phyloP scores from a whole-genome alignment of 2,888 invertebrate genomes.

The Andrena bicolor region DNA sequence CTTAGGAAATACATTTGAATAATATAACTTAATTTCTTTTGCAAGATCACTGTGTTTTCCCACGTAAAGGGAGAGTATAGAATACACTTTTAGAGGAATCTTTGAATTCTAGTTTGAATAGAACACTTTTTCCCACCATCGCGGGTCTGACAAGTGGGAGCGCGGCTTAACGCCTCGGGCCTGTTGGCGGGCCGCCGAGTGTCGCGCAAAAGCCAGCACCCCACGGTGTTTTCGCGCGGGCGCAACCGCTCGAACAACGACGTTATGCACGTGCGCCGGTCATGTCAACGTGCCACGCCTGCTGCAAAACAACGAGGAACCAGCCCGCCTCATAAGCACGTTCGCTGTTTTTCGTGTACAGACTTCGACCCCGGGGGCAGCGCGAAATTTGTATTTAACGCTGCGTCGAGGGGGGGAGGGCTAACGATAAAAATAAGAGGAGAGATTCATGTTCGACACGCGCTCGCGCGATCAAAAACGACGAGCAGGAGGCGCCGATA shows the following conservation, averaged over 20 bases:
- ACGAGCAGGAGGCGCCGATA: conserved; percentile 23
- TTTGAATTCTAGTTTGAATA: background rate
- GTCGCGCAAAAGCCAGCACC: conserved; percentile 1
- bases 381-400: conserved; percentile 48
- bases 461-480: conserved; percentile 38
- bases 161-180: background rate
- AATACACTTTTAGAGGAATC: too few relatives aligned
- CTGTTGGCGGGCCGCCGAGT: background rate
- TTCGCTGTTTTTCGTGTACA: conserved; percentile 27
- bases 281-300: conserved; percentile 30
- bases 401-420: conserved; percentile 11
- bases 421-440: conserved; percentile 11
- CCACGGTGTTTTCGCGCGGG: background rate
- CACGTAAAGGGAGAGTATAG: too few relatives aligned
- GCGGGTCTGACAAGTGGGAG: background rate
- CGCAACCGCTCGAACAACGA: conserved; percentile 1
- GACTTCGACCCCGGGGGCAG: conserved; percentile 8
- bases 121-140: background rate
- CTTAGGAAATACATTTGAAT: too few relatives aligned
- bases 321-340: conserved; percentile 21
- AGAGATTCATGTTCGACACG: conserved; percentile 45
- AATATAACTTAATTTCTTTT: too few relatives aligned
- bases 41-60: too few relatives aligned
- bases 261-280: conserved; percentile 40
- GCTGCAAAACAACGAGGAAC: conserved; percentile 26